A percentile compares a stretch with the other conserved stretches of the same genome.
Evolutionary conservation across 2,113 vertebrate species (phyloP).

Genomic region (Sinocyclocheilus anophthalmus): DNA sequence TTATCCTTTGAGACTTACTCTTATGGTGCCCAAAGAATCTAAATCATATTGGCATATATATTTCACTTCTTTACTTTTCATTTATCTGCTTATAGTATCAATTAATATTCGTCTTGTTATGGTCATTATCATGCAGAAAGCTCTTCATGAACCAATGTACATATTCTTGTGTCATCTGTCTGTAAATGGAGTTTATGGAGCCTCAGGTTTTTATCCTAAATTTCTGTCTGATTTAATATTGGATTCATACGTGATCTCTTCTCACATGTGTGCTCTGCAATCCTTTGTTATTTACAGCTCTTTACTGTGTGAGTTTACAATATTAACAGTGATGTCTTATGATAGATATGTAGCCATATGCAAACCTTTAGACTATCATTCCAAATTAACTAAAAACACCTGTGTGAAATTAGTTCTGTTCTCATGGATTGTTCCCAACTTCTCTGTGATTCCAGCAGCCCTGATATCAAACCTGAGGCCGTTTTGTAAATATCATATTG

Average conservation of each 20-base stretch:
- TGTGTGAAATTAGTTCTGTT: slow-evolving; percentile 37
- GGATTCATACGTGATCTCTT: slow-evolving; percentile 36
- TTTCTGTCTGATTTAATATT: slow-evolving; percentile 32
- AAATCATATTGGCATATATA: slow-evolving; percentile 20
- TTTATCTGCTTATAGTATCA: slow-evolving; percentile 28
- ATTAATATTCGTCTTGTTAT: slow-evolving; percentile 32
- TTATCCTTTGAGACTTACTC: neutral
- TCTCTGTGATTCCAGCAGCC: neutral
- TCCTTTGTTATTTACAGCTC: slow-evolving; percentile 45
- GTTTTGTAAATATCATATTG: slow-evolving; percentile 36
- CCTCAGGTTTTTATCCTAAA: slow-evolving; percentile 45
- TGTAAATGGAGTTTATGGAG: slow-evolving; percentile 44
- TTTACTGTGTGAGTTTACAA: slow-evolving; percentile 47
- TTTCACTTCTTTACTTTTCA: slow-evolving; percentile 21
- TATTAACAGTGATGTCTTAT: slow-evolving; percentile 49
- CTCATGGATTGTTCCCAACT: slow-evolving; percentile 37
- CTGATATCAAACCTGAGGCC: neutral
- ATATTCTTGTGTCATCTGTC: slow-evolving; percentile 41
- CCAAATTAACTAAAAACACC: neutral
- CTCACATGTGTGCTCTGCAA: slow-evolving; percentile 39
- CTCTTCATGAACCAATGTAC: slow-evolving; percentile 49
- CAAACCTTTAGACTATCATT: slow-evolving; percentile 45
- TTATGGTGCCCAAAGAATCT: slow-evolving; percentile 29
- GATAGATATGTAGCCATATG: slow-evolving; percentile 51
- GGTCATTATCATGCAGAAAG: slow-evolving; percentile 35